Percentiles rank a stretch among this genome's conserved stretches.
These are phyloP conservation scores for Platycheirus albimanus DNA, from an alignment of 2,888 invertebrate genomes.

Conservation along the genomic window DNA sequence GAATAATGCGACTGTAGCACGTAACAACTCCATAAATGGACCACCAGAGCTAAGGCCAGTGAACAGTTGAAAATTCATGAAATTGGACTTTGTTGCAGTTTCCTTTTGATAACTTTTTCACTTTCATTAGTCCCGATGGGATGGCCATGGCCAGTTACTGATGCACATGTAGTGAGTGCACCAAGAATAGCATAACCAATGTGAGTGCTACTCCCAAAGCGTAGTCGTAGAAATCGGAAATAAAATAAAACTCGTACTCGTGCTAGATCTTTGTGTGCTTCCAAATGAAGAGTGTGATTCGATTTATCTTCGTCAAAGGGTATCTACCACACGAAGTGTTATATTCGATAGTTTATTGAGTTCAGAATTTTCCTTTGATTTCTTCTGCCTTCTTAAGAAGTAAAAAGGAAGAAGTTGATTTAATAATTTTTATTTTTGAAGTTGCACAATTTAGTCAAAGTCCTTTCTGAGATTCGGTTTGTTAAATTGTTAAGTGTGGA, in stretches of 20 bases:
- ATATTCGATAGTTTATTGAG: no score
- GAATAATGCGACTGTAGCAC: constrained; percentile 71
- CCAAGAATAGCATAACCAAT: constrained; percentile 31
- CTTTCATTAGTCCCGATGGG: constrained; percentile 57
- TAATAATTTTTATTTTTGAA: no score
- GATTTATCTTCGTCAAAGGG: constrained; percentile 54
- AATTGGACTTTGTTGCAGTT: constrained; percentile 56
- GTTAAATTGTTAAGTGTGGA: no score
- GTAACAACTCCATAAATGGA: constrained; percentile 72
- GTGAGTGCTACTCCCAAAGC: constrained; percentile 40
- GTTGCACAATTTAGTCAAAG: no score
- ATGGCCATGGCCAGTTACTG: constrained; percentile 19
- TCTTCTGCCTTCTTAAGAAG: no score
- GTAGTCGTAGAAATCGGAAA: neutral
- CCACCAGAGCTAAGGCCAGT: constrained; percentile 3
- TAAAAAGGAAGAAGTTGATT: no score
- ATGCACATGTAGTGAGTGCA: neutral
- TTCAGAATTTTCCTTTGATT: no score
- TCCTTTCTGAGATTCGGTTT: no score
- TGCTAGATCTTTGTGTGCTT: neutral
- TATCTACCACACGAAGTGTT: no score
- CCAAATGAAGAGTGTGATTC: constrained; percentile 53
- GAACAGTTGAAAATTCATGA: constrained; percentile 66
- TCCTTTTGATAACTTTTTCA: constrained; percentile 38
- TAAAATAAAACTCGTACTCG: no score